A percentile compares a stretch with the other conserved stretches of the same genome.
Conservation (phyloP, 2,113 vertebrate genomes). For the Brevimyrus niger region DNA sequence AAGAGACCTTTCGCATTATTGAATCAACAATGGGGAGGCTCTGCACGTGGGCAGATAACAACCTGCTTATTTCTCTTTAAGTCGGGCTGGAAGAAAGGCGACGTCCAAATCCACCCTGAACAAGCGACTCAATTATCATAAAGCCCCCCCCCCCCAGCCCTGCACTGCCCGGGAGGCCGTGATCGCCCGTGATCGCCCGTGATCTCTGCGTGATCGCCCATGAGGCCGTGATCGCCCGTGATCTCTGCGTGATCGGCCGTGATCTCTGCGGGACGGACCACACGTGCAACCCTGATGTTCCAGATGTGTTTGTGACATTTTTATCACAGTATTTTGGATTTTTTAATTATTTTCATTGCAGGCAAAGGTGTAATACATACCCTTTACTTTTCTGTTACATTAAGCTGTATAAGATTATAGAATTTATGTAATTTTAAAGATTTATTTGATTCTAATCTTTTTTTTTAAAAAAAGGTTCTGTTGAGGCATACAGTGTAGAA, state of each 20-base stretch:
- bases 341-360: neutral
- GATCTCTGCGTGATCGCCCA: neutral
- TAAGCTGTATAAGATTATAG: neutral
- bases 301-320: neutral
- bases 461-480: neutral
- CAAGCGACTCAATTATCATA: constrained; percentile 67
- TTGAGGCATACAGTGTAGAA: neutral
- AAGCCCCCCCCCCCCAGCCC: constrained; percentile 42
- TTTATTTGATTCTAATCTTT: neutral
- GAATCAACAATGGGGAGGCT: constrained; percentile 78
- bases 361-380: neutral
- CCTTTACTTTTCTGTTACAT: neutral
- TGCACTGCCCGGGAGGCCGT: neutral
- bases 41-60: constrained; percentile 78
- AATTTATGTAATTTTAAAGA: neutral
- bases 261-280: neutral
- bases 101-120: constrained; percentile 31
- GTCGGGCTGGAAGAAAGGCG: constrained; percentile 49
- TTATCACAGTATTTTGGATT: neutral
- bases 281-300: neutral
- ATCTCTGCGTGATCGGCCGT: neutral
- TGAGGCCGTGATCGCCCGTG: neutral
- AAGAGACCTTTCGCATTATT: constrained; percentile 82
- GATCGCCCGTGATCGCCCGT: neutral
- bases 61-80: constrained; percentile 75